Conservation (phyloP, 2,797 vertebrate genomes). For the Carcharodon carcharias region DNA sequence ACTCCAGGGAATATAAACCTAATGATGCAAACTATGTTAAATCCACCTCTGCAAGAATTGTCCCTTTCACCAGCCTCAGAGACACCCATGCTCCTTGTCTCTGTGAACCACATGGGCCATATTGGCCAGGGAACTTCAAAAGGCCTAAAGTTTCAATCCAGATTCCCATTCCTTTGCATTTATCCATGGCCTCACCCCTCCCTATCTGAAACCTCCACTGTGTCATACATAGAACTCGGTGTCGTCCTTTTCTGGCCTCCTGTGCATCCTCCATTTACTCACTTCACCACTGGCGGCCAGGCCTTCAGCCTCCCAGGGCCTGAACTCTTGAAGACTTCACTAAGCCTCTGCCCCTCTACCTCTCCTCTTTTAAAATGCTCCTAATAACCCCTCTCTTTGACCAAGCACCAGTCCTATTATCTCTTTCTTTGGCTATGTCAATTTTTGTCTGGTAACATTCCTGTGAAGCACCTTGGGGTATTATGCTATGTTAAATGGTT, state of each 20-base stretch:
- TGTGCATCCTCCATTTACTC: background rate
- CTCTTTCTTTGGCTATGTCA: background rate
- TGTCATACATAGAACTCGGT: background rate
- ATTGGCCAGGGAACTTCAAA: background rate
- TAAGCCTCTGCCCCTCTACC: background rate
- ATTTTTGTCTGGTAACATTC: background rate
- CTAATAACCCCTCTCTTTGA: background rate
- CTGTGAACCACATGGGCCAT: background rate
- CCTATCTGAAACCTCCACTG: background rate
- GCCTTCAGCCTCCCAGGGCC: background rate
- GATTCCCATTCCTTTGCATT: background rate
- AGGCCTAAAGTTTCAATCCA: background rate
- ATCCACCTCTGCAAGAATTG: background rate
- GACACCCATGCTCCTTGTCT: background rate
- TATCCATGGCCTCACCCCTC: background rate
- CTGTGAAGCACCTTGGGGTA: background rate
- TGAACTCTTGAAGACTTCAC: no score
- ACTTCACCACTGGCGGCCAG: background rate
- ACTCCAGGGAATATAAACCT: background rate
- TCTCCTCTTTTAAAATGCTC: background rate
- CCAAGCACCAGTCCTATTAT: background rate
- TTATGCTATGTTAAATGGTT: background rate
- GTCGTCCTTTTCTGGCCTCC: background rate
- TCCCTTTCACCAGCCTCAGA: background rate
- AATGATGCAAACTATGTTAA: background rate